Base-by-base conservation (phyloP, 2,113 vertebrate species). In the chimpanzee (Pan troglodytes) region DNA sequence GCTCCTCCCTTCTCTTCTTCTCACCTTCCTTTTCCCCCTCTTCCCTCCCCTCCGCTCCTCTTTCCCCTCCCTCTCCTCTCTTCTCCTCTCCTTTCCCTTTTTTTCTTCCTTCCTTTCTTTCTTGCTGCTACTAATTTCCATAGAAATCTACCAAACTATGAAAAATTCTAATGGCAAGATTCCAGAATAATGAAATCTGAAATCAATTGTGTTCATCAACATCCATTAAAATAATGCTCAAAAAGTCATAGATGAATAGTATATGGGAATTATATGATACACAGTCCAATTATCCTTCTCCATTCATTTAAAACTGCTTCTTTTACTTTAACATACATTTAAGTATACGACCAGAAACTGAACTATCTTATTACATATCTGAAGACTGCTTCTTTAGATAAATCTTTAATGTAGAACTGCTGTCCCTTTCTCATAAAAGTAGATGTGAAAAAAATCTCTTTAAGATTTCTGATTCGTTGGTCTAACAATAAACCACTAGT, bases 141-240 rank as follows among this genome's bases (percentile, higher is more conserved):
- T 55, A 59, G 43, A 84, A 80, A 87, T 81, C 83, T 90, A 90
- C 23, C n/a, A 68, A 94, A 89, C 38, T 55, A 90, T 5, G 67
- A 10, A 72, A 86, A 97, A 93, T 88, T 88, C 78, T 96, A 91
- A 75, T 81, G 84, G 75, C 14, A 95, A 83, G n/a, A 79, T 20
- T 45, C 61, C 9, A 88, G 45, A 92, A 94, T 50, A 52, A 94
- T 82, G 78, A 75, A 93, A 85, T 52, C 59, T 78, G 17, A 96
- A 96, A 90, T 96, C 27, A 78, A 79, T 8, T 57, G 32, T 57
- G 27, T 87, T 95, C 73, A 85, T 45, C 40, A 90, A 93, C 82
- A 87, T 32, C 35, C 32, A 93, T 10, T 79, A 82, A 90, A 90
- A 43, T 22, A 67, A 30, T 4, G 78, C n/a, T 81, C 67, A 88